These are phyloP conservation scores for Cephalopholis sonnerati DNA, from an alignment of 2,113 vertebrate species.

Conservation along the genomic window DNA sequence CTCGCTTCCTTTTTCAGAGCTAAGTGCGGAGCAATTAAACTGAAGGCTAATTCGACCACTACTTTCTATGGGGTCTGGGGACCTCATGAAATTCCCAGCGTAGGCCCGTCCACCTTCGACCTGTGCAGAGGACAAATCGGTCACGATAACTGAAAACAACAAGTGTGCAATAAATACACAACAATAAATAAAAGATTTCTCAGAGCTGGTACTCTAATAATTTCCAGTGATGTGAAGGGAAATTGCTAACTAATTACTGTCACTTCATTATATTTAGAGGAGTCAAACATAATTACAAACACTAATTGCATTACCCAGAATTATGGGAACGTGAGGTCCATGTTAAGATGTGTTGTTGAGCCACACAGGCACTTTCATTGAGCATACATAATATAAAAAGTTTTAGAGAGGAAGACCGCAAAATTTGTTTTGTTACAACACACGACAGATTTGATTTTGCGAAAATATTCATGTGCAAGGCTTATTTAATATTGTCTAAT, in stretches of 20 bases:
- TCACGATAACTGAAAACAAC: background rate
- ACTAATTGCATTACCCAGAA: background rate
- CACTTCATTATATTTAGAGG: background rate
- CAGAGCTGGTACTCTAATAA: background rate
- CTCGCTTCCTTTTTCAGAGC: too few species aligned
- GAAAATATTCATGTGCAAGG: background rate
- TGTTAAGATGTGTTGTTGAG: background rate
- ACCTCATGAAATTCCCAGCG: too few species aligned
- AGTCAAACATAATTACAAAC: background rate
- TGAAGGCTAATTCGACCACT: background rate
- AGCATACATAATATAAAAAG: background rate
- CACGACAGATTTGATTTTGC: background rate
- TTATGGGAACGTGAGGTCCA: background rate
- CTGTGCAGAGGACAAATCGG: background rate
- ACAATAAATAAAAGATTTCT: background rate
- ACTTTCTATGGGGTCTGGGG: background rate
- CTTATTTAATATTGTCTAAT: background rate
- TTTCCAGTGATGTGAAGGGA: background rate
- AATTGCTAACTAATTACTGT: background rate
- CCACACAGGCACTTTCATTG: background rate
- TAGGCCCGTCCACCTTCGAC: background rate
- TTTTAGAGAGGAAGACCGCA: background rate
- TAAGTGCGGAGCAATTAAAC: too few species aligned
- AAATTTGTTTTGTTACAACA: background rate
- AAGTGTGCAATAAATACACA: background rate